phyloP scores from a whole-genome alignment of 2,888 invertebrate genomes.

The Oscheius onirici region DNA sequence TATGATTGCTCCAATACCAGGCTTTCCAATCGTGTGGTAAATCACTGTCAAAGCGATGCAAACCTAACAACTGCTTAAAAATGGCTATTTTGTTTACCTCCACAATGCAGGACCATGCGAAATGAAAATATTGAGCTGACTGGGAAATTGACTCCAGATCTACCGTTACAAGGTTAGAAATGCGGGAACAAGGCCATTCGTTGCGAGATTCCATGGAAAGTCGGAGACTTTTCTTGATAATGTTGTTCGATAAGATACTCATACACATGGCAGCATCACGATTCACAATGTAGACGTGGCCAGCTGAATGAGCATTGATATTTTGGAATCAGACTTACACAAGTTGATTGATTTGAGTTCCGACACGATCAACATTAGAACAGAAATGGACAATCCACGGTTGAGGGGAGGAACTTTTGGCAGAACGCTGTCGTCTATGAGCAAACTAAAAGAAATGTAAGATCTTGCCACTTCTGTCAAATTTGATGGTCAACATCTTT shows the following conservation, averaged over 20 bases:
- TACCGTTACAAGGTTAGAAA: conserved; percentile 44
- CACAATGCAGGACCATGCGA: conserved; percentile 39
- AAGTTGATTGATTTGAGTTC: conserved; percentile 40
- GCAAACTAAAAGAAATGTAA: conserved; percentile 1
- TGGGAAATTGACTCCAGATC: conserved; percentile 44
- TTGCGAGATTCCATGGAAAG: conserved; percentile 32
- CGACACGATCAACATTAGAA: conserved; percentile 42
- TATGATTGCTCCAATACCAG: conserved; percentile 39
- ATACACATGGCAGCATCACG: conserved; percentile 40
- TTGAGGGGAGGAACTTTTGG: conserved; percentile 21
- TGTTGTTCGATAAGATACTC: conserved; percentile 39
- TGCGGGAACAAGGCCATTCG: conserved; percentile 37
- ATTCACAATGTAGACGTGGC: conserved; percentile 39
- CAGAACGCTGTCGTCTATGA: conserved; percentile 17
- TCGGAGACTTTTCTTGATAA: conserved; percentile 39
- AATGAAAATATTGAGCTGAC: conserved; percentile 40
- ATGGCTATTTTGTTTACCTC: conserved; percentile 26
- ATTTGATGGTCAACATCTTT: too few relatives aligned
- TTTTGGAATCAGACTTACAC: conserved; percentile 4
- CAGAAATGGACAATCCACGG: conserved; percentile 34
- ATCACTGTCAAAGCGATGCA: conserved; percentile 43
- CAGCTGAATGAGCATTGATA: conserved; percentile 27
- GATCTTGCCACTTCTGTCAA: background rate
- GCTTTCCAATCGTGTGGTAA: conserved; percentile 45
- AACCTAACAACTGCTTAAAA: conserved; percentile 22